These are phyloP conservation scores for Falco berigora DNA, from an alignment of 2,797 vertebrate species.

Conservation along the genomic window DNA sequence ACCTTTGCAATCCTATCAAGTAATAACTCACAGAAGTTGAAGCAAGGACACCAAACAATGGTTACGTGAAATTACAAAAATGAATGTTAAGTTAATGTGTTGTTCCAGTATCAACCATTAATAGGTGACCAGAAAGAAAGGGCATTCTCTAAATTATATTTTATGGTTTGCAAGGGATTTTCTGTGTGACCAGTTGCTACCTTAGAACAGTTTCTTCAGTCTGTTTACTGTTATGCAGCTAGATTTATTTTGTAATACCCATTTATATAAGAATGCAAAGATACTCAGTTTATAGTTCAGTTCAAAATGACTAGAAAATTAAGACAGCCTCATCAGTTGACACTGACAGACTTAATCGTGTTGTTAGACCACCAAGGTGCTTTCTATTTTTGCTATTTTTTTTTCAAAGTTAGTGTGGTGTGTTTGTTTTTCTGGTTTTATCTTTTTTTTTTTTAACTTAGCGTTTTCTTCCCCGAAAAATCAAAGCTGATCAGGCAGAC, in stretches of 20 bases:
- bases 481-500: neutral
- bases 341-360: neutral
- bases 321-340: neutral
- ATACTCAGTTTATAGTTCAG: neutral
- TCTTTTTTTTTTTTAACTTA: neutral
- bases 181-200: neutral
- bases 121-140: neutral
- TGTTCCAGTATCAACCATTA: neutral
- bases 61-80: neutral
- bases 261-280: neutral
- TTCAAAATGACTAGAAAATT: neutral
- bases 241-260: neutral
- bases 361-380: neutral
- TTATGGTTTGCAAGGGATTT: neutral
- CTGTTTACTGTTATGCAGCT: neutral
- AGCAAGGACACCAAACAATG: neutral
- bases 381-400: neutral
- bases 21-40: neutral
- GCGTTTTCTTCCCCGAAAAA: neutral
- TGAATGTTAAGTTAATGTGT: neutral
- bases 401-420: neutral
- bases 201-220: neutral
- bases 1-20: neutral
- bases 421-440: neutral
- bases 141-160: neutral